These are phyloP conservation scores for Poecile atricapillus DNA, from an alignment of 2,113 vertebrate species.

Conservation along the genomic window DNA sequence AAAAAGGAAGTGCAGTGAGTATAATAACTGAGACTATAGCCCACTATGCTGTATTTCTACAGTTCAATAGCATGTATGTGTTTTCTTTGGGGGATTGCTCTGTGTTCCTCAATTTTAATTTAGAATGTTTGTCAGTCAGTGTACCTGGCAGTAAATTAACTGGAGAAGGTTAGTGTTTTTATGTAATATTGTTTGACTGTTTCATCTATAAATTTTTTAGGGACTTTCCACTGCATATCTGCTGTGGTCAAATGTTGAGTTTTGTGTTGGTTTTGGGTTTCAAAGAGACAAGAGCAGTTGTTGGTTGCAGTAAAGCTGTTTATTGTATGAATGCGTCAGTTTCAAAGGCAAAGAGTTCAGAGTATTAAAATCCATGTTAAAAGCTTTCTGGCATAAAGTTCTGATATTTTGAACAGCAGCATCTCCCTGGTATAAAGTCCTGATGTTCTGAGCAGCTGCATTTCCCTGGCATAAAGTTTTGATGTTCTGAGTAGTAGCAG, in stretches of 20 bases:
- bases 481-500: too few relatives aligned
- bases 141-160: not conserved
- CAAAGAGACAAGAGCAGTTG: too few relatives aligned
- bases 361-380: too few relatives aligned
- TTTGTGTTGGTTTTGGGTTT: too few relatives aligned
- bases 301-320: too few relatives aligned
- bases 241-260: not conserved
- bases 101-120: not conserved
- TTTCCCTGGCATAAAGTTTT: too few relatives aligned
- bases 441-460: too few relatives aligned
- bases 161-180: not conserved
- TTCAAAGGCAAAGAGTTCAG: too few relatives aligned
- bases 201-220: not conserved
- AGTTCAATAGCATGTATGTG: accelerated
- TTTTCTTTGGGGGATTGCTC: not conserved
- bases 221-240: not conserved
- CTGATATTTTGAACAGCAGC: too few relatives aligned
- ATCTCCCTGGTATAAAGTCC: too few relatives aligned
- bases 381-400: too few relatives aligned
- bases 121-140: not conserved
- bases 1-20: not conserved
- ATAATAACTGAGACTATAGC: not conserved
- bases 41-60: not conserved
- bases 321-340: too few relatives aligned
- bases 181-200: not conserved